Evolutionary conservation across 2,888 invertebrate species (phyloP), one percentile per base, ranked within the genome.

Genomic region (Acronicta leporina): DNA sequence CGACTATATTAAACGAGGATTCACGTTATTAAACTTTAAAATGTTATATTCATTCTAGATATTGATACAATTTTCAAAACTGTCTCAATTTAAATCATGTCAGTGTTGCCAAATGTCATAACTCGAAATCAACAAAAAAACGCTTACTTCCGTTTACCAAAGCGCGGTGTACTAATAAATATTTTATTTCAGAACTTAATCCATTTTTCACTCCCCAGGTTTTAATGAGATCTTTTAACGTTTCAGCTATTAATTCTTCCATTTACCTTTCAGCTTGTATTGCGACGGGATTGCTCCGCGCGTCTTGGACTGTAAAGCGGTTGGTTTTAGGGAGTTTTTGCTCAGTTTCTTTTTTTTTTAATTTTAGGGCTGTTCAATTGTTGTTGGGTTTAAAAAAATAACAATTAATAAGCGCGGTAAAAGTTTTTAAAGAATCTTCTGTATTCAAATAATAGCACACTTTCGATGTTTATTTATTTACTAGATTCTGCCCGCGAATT

Each of bases 231-330:
- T 51, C 65, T 67, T 56, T 40, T 13, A 13, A 76, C 81, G 86
- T 92, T 92, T 88, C 92, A 92, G 92, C 85, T 7, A 14, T 52
- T 92, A 91, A 88, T 86, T 5, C 13, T 42, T 0, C 43, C 63
- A 1, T 1, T 43, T 84, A 77, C 73, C 27, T 89, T 89, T 78
- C 91, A 92, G 92, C 78, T 8, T 65, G 33, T 61, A 63, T 57
- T 8, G 15, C 35, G 9, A 14, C 49, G 49, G 9, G 49, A 38
- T 66, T 69, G 69, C 75, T 73, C 60, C 60, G 51, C 57, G 76
- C 74, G 80, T 73, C 65, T 42, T 68, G 82, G 72, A 65, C 75
- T 55, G 52, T 62, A 49, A 42, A 54, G 60, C 75, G 69, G 7
- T 4, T 70, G 80, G 63, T 63, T 65, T 58, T 48, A 41, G 49